Evolutionary conservation across 1,140 invertebrate species (phyloP), one percentile per base, ranked within the genome.

Genomic region (Leptinotarsa defecta): DNA sequence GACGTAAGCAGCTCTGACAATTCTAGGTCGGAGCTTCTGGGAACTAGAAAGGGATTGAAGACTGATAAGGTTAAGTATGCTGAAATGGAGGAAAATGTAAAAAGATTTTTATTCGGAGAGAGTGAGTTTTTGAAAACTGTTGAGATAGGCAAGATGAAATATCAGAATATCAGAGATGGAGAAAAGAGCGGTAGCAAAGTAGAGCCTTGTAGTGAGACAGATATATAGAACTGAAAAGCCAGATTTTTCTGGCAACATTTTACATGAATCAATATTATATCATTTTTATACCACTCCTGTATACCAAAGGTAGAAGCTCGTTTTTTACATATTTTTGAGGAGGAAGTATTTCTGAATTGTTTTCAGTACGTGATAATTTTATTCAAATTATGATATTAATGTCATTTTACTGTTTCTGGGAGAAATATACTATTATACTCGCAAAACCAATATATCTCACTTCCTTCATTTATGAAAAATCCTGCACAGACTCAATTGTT

Each of bases 31-130:
- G 81, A 81, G 61, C 76, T 75, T 19, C 20, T 78, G n/a, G 74
- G 75, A 65, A 73, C 71, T 13, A 22, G 34, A 27, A 74, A 71
- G 63, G 69, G 24, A 4, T 78, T 81, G 68, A 79, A 74, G 48
- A 77, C 84, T 62, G 81, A 85, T 74, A 79, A 76, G 52, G 76
- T 49, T 2, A 80, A 80, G 48, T 85, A 84, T 68, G 81, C 80
- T 2, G 83, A 85, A 76, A 84, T 85, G 82, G 83, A 85, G 73
- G 83, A 83, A 73, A 83, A 85, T 75, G 84, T 85, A 13, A 85
- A 84, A 68, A 79, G 81, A 48, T 85, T 85, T 77, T 73, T 85
- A 27, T 84, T 84, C 65, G 83, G 83, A 2, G 82, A 85, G 74
- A 84, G 77, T 68, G 82, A 83, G 48, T 81, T 85, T 74, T 78